Evolutionary conservation across 2,888 invertebrate genomes (phyloP), one percentile per base, ranked within the genome.

Genomic region (Stictocephala bisonia): DNA sequence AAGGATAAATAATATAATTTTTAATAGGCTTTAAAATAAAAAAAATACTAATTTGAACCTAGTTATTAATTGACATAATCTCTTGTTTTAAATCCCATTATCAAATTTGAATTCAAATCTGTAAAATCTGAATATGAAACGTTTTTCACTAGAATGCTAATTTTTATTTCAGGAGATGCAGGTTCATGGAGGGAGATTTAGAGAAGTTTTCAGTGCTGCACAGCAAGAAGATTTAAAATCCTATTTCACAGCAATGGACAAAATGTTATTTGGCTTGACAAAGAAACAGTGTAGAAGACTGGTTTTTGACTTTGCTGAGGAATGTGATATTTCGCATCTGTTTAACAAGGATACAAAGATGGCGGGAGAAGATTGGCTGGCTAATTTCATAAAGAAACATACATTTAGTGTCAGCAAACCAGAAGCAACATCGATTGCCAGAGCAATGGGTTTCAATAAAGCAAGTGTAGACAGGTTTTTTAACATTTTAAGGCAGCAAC

Each of bases 241-340:
- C 3, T 70, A 70, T 20, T 40, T 70, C 1, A 35, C 40, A 24
- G 70, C 18, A 41, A 70, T 70, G 18, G 53, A 70, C 15, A 1
- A 29, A 35, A 70, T 20, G 31, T 70, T 70, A 3, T 70, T 70
- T 24, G 51, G 31, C 13, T 31, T 70, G 53, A 70, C 53, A 1
- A 51, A 53, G 18, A n/a, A 40, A 9, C 53, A 70, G n/a, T 70
- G 70, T 20, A 70, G 51, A 31, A 53, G 53, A 35, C 56, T 70
- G 0, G 40, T 56, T 15, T 70, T 40, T n/a, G 70, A 70, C 2
- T 51, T 50, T 26, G 69, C 69, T 0, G 51, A 51, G 18, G 24
- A 31, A 7, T 31, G 31, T 2, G 29, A 15, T 1, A 51, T 69
- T 22, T 18, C n/a, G 7, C 53, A 70, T 35, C 70, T 40, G 11